Evolutionary conservation across 2,113 vertebrate genomes (phyloP).

Genomic region (Formicarius rufipectus): DNA sequence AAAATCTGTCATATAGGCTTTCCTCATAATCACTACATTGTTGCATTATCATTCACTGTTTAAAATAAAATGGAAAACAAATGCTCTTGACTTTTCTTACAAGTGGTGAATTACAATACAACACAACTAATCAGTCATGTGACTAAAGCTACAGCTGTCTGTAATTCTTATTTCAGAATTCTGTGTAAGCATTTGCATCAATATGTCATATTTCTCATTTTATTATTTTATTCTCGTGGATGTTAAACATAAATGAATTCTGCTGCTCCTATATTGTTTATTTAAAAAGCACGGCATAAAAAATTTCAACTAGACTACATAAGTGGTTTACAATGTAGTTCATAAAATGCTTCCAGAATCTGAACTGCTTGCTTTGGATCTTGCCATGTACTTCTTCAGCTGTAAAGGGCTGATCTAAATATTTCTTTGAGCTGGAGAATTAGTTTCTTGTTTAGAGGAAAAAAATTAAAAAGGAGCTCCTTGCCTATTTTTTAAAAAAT

Average conservation of each 20-base stretch:
- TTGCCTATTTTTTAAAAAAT: not conserved
- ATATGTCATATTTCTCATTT: not conserved
- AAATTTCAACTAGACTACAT: not conserved
- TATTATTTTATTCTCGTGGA: not conserved
- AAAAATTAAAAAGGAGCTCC: not conserved
- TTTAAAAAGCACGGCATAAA: not conserved
- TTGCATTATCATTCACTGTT: not conserved
- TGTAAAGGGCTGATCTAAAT: slow-evolving; percentile 4
- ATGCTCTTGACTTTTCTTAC: not conserved
- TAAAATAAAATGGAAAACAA: slow-evolving; percentile 39
- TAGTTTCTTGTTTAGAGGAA: not conserved
- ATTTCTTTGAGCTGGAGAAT: not conserved
- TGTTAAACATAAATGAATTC: not conserved
- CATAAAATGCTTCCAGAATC: slow-evolving; percentile 51
- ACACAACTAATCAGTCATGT: not conserved
- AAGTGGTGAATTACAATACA: not conserved
- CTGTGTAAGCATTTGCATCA: slow-evolving; percentile 4
- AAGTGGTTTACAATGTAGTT: slow-evolving; percentile 32
- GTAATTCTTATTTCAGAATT: slow-evolving; percentile 48
- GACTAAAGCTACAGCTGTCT: slow-evolving; percentile 28
- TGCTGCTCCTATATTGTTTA: slow-evolving; percentile 12
- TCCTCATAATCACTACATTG: not conserved
- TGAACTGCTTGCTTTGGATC: slow-evolving; percentile 43
- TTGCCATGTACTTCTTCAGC: slow-evolving; percentile 10
- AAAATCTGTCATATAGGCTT: not conserved